A percentile compares a stretch with the other conserved stretches of the same genome.
Conservation (phyloP, 2,888 invertebrate genomes). For the Pammene aurita region DNA sequence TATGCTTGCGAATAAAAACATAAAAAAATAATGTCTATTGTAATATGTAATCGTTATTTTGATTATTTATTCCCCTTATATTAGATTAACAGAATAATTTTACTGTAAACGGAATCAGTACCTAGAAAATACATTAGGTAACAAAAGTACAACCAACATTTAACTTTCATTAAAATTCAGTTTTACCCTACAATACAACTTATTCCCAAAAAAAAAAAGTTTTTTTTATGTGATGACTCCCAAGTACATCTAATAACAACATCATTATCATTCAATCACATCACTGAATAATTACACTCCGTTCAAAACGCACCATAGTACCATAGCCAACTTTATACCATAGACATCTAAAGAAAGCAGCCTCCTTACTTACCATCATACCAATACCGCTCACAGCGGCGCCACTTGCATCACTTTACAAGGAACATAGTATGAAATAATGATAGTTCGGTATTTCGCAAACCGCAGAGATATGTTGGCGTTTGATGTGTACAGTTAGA, state of each 20-base stretch:
- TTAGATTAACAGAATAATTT: too few relatives aligned
- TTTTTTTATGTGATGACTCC: too few relatives aligned
- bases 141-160: too few relatives aligned
- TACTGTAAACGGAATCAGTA: too few relatives aligned
- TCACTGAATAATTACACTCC: slow-evolving; percentile 31
- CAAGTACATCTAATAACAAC: not conserved
- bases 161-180: too few relatives aligned
- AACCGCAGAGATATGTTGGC: slow-evolving; percentile 11
- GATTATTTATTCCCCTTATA: too few relatives aligned
- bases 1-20: too few relatives aligned
- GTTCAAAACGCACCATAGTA: slow-evolving; percentile 12
- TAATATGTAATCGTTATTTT: too few relatives aligned
- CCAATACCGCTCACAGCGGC: slow-evolving; percentile 6
- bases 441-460: slow-evolving; percentile 5
- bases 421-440: not conserved
- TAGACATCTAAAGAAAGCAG: slow-evolving; percentile 38
- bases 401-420: not conserved
- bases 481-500: slow-evolving; percentile 68
- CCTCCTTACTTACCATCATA: slow-evolving; percentile 30
- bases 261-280: slow-evolving; percentile 16
- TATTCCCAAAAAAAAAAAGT: too few relatives aligned
- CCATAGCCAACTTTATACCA: slow-evolving; percentile 34
- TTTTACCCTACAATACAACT: too few relatives aligned
- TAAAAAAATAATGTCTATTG: too few relatives aligned
- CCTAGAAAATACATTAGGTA: too few relatives aligned